Evolutionary conservation across 2,797 vertebrate species (phyloP), one percentile per base, ranked within the genome.

Genomic region (Phalanger gymnotis): DNA sequence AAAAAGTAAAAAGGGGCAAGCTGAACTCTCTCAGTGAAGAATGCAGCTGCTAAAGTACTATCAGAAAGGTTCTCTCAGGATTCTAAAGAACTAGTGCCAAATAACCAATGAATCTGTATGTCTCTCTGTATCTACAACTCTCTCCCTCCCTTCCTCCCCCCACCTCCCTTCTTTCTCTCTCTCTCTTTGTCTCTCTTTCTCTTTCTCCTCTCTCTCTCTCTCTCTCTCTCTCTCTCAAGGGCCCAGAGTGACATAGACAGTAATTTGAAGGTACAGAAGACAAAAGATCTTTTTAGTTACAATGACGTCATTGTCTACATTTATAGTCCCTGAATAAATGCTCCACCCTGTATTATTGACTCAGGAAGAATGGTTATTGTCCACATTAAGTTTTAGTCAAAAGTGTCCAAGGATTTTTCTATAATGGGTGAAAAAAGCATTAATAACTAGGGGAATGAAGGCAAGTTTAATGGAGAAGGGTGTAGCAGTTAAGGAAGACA

Each of bases 1-100:
- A 96, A 97, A 98, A 96, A 81, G 90, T 91, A 55, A 96, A 92
- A 96, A 95, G 95, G 95, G 97, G 96, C 56, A 97, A 96, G 94
- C 34, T 95, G 93, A 73, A 96, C 66, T 93, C 94, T 93, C 73
- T 96, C 51, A 95, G 57, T 94, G 90, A 91, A 90, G 53, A 91
- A 12, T 90, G 40, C 96, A 96, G 92, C 95, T 96, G 95, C 92
- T 94, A 3, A 92, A 51, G 1, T 0, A 25, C 13, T 93, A 61
- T 51, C 47, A 91, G 54, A 90, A 91, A 51, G 94, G 87, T 61
- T 95, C 93, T 93, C 40, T 56, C 11, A 90, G 73, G 89, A 92
- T 53, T 95, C 93, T 95, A 87, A 96, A 95, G 91, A 94, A 34
- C 31, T 91, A 25, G 53, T 94, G 73, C 47, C 91, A 96, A 95